Percentiles rank a stretch among this genome's conserved stretches.
These are phyloP conservation scores for Diadumene lineata DNA, from an alignment of 92 coral and sea anemone species.

Conservation along the genomic window DNA sequence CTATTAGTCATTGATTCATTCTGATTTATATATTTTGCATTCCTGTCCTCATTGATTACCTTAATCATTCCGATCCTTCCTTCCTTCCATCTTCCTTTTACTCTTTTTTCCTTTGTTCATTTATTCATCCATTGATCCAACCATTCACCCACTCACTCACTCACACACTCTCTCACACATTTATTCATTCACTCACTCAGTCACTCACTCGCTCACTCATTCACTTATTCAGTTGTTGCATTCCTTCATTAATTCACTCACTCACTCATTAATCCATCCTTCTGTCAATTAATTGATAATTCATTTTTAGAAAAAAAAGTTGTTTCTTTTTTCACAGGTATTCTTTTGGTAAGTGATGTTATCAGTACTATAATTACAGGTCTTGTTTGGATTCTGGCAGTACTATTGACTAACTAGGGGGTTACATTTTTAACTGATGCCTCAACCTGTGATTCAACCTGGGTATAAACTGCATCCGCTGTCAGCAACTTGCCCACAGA, in stretches of 20 bases:
- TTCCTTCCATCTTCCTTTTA: not conserved
- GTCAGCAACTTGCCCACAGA: no score
- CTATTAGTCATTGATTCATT: not conserved
- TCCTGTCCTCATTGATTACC: not conserved
- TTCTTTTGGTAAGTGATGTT: slow-evolving; percentile 79
- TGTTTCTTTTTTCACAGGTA: slow-evolving; percentile 57
- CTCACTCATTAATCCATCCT: not conserved
- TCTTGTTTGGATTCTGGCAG: no score
- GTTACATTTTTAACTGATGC: no score
- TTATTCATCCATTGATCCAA: not conserved
- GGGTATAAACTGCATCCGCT: no score
- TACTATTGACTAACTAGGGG: no score
- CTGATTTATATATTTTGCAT: no score
- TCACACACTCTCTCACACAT: not conserved
- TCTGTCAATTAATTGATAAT: not conserved
- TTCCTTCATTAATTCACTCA: not conserved
- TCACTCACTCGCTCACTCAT: not conserved
- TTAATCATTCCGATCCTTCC: not conserved
- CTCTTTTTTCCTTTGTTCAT: not conserved
- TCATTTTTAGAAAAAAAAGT: not conserved
- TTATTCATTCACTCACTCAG: not conserved
- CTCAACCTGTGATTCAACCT: no score
- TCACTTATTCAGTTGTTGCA: no score
- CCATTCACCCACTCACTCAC: not conserved
- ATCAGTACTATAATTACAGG: not conserved